phyloP scores from a whole-genome alignment of 2,888 invertebrate species.

The Lacanobia wlatinum region DNA sequence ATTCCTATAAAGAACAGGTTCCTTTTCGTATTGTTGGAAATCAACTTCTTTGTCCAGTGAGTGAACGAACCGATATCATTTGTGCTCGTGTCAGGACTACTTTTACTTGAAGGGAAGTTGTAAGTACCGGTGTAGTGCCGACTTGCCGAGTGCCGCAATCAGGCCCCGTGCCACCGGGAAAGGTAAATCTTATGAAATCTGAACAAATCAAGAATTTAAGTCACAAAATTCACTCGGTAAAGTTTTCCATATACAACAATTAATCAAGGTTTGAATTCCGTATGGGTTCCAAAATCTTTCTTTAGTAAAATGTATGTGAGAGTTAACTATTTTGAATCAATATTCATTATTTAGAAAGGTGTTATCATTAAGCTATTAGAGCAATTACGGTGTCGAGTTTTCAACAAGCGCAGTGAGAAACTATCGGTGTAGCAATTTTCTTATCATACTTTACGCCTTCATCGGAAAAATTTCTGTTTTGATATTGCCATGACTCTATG shows the following conservation, averaged over 20 bases:
- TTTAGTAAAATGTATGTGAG: not conserved
- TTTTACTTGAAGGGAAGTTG: slow-evolving; percentile 73
- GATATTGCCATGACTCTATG: slow-evolving; percentile 4
- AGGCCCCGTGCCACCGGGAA: slow-evolving; percentile 16
- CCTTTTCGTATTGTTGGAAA: slow-evolving; percentile 78
- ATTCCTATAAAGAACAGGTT: slow-evolving; percentile 83
- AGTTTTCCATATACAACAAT: not conserved
- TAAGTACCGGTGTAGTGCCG: slow-evolving; percentile 42
- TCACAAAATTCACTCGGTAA: not conserved
- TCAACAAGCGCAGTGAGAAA: slow-evolving; percentile 26
- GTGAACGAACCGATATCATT: slow-evolving; percentile 69
- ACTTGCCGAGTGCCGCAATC: slow-evolving; percentile 45
- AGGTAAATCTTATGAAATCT: slow-evolving; percentile 48
- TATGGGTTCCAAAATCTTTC: slow-evolving; percentile 5
- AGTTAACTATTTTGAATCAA: slow-evolving; percentile 21
- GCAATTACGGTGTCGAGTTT: slow-evolving; percentile 35
- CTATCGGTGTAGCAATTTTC: slow-evolving; percentile 36
- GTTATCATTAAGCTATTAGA: slow-evolving; percentile 42
- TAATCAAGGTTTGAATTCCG: not conserved
- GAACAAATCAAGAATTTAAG: slow-evolving; percentile 15
- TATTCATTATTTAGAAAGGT: slow-evolving; percentile 41
- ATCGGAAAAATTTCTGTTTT: slow-evolving; percentile 21
- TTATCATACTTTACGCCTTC: not conserved
- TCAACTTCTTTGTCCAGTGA: slow-evolving; percentile 70
- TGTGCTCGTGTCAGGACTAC: slow-evolving; percentile 70